Evolutionary conservation across 2,797 vertebrate genomes (phyloP), one percentile per base, ranked within the genome.

Genomic region (Holocentrus rufus): DNA sequence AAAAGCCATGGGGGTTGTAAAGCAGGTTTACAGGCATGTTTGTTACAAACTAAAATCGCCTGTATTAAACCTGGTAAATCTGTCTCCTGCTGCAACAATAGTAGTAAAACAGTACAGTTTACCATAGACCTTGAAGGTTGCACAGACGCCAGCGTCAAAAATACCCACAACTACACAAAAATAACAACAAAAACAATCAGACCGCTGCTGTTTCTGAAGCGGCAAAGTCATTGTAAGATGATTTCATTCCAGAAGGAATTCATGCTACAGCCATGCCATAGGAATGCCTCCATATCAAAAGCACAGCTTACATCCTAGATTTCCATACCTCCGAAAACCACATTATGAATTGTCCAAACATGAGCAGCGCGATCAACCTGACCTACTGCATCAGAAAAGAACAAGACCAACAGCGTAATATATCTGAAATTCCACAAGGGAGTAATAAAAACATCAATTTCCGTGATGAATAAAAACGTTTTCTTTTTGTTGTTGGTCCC

Each of bases 371-470:
- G 80, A 86, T 80, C 30, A 50, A 56, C 77, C 23, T 63, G 71
- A 88, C 77, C 85, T 72, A 70, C 65, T 71, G 84, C 82, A 82
- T 83, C 81, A 86, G 85, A 85, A 72, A 68, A 88, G 78, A 91
- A 83, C 79, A 76, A 75, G 74, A 82, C 71, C 65, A 56, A 75
- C 82, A 72, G 56, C 78, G 84, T 85, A 87, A 89, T 88, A 72
- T 81, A 80, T 85, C 77, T 83, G 46, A 87, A 89, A 85, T 68
- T 89, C 83, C 91, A 88, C 90, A 57, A 6, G 91, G 91, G 91
- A 93, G 89, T 91, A 88, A 92, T 92, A 92, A 91, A 90, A 85
- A 83, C 80, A 83, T 82, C 87, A 89, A 91, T 92, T 92, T 91
- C 81, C 69, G 76, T 86, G 84, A 92, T 90, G 90, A 92, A 93